Percentiles rank a stretch among this genome's conserved stretches.
These are phyloP conservation scores for Acromyrmex echinatior DNA, from an alignment of 1,140 invertebrate species.

Conservation along the genomic window DNA sequence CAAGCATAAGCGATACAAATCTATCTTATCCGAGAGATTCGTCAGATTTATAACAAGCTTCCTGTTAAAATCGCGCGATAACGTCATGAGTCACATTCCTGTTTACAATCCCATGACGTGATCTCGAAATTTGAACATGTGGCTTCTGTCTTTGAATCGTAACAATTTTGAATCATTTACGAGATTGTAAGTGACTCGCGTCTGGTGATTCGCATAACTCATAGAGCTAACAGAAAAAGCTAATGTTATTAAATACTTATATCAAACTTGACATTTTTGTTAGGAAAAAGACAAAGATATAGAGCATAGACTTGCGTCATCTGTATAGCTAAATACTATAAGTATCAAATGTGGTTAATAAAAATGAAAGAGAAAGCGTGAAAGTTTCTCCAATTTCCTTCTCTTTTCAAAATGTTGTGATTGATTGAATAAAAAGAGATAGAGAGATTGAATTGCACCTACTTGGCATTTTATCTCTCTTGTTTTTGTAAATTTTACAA, in stretches of 20 bases:
- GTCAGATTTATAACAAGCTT: neutral
- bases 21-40: neutral
- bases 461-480: too few species aligned
- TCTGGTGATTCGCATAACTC: neutral
- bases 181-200: neutral
- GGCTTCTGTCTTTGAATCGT: neutral
- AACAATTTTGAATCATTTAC: neutral
- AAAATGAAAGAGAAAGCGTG: too few species aligned
- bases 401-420: too few species aligned
- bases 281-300: neutral
- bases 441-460: too few species aligned
- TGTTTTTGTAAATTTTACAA: too few species aligned
- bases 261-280: neutral
- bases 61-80: conserved; percentile 4
- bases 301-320: too few species aligned
- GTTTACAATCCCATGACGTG: neutral
- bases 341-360: too few species aligned
- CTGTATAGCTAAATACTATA: too few species aligned
- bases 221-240: neutral
- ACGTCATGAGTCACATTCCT: neutral
- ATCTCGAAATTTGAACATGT: conserved; percentile 16
- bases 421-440: too few species aligned
- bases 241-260: neutral
- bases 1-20: neutral
- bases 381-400: too few species aligned